Percentiles rank a stretch among this genome's conserved stretches.
These are phyloP conservation scores for Litoditis marina DNA, from an alignment of 2,888 invertebrate genomes.

Conservation along the genomic window DNA sequence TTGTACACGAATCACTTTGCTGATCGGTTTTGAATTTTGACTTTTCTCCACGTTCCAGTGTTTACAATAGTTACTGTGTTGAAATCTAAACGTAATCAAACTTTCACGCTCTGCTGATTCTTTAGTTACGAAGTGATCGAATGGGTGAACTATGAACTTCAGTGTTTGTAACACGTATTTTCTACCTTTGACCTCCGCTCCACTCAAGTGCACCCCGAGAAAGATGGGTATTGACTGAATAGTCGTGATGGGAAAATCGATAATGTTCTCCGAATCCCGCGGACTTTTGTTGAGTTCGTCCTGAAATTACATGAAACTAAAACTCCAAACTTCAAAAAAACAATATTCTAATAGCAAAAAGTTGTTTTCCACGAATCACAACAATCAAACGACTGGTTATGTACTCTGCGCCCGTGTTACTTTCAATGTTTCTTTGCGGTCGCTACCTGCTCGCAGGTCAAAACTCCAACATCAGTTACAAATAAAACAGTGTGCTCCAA, in stretches of 20 bases:
- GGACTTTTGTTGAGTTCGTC: conserved; percentile 15
- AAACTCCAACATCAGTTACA: too few relatives aligned
- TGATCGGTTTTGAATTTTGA: too few relatives aligned
- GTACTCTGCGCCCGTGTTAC: too few relatives aligned
- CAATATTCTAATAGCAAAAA: too few relatives aligned
- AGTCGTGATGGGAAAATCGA: conserved; percentile 10
- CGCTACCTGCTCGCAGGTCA: background rate
- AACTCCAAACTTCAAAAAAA: too few relatives aligned
- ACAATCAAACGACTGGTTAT: too few relatives aligned
- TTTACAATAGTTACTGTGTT: too few relatives aligned
- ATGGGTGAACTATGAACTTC: background rate
- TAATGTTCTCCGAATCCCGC: conserved; percentile 9
- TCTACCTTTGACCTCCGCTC: conserved; percentile 11
- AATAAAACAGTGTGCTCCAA: too few relatives aligned
- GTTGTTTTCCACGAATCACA: too few relatives aligned
- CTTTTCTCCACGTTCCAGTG: too few relatives aligned
- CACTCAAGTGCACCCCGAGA: conserved; percentile 33
- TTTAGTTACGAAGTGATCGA: background rate
- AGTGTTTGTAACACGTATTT: background rate
- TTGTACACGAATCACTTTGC: too few relatives aligned
- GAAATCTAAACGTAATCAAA: background rate
- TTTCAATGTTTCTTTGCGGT: background rate
- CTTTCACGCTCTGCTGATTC: too few relatives aligned
- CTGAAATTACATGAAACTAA: background rate
- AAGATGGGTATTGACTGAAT: conserved; percentile 26